Conservation (phyloP, 2,113 vertebrate genomes). For the Lasiurus cinereus region DNA sequence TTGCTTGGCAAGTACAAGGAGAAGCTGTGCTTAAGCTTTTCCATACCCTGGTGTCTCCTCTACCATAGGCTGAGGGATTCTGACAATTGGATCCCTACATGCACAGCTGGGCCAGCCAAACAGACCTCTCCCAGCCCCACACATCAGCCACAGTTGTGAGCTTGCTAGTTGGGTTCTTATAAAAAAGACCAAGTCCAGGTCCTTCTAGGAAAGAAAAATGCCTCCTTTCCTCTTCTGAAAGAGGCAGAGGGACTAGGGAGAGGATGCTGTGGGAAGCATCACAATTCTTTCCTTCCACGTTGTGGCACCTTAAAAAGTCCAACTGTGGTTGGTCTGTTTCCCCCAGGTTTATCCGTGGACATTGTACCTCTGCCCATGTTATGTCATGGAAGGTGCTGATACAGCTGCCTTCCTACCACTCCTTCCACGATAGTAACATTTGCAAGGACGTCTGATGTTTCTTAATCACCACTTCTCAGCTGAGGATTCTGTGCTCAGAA, state of each 20-base stretch:
- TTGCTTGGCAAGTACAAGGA: neutral
- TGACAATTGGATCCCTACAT: rapidly evolving
- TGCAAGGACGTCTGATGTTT: neutral
- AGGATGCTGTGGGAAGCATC: neutral
- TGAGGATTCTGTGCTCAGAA: neutral
- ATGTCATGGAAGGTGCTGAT: neutral
- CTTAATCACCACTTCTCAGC: neutral
- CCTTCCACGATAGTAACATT: neutral
- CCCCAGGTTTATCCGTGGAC: rapidly evolving
- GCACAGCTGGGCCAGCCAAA: neutral
- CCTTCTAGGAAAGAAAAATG: neutral
- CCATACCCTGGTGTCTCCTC: neutral
- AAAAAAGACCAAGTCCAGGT: neutral
- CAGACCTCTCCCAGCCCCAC: neutral
- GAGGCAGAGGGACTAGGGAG: too few relatives aligned
- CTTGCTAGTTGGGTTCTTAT: neutral
- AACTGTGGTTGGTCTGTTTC: neutral
- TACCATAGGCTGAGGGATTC: neutral
- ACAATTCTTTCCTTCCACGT: neutral
- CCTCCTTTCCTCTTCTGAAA: neutral
- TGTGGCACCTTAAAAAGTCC: neutral
- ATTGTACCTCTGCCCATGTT: rapidly evolving
- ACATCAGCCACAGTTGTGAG: rapidly evolving
- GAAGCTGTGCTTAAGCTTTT: neutral
- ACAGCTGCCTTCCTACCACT: neutral